Evolutionary conservation across 2,113 vertebrate genomes (phyloP), one percentile per base, ranked within the genome.

Genomic region (Pteruthius melanotis): DNA sequence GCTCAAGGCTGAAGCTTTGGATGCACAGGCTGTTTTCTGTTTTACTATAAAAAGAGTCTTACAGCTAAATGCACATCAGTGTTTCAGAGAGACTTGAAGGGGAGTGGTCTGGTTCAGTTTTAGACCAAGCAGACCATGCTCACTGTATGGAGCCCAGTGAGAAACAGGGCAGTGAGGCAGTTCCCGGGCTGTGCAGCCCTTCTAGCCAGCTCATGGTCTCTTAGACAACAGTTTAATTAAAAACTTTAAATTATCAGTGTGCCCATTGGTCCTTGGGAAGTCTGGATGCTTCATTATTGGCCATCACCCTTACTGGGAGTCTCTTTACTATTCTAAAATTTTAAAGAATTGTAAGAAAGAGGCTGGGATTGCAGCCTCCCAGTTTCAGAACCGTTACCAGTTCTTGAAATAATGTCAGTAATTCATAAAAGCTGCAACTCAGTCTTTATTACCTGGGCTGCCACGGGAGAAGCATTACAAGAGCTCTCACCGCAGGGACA

Each of bases 401-500:
- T 18, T 71, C 65, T 82, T 44, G 53, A 93, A 75, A 54, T 65
- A 35, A 45, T 53, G 49, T 90, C 79, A 77, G 65, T 60, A 93
- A 87, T 78, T 77, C 65, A 57, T 69, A 95, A 80, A 85, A 92
- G 71, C 49, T 86, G 40, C 64, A 80, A 71, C 65, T 87, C 87
- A 52, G 44, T 35, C 76, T 94, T 94, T 95, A 93, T 75, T 90
- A 90, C 65, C 81, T 77, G 71, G 52, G 83, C 68, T 93, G 90
- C 27, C 76, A 33, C 1, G 5, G 72, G 83, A 93, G 72, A 42
- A 57, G 40, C 26, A 35, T 50, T 90, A 90, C 28, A 2, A 81
- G 83, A 90, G 42, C 68, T 42, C 76, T 88, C 54, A 79, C 75
- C 3, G 0, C 78, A 91, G 66, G 76, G 78, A 28, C 20, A 50